These are phyloP conservation scores for Thumatha senex DNA, from an alignment of 2,888 invertebrate species.

Conservation along the genomic window DNA sequence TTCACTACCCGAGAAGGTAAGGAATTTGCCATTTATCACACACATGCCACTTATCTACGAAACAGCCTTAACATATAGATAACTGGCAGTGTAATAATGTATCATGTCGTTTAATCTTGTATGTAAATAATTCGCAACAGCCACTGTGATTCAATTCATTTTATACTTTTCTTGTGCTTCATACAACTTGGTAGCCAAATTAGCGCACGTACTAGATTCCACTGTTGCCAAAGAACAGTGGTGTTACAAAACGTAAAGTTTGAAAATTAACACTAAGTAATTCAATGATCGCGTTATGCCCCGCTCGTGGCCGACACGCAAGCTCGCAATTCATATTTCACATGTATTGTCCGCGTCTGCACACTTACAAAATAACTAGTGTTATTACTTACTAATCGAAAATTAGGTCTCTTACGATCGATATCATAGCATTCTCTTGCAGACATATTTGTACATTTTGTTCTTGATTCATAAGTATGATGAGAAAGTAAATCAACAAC, in stretches of 20 bases:
- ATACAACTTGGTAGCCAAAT: conserved; percentile 15
- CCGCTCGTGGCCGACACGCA: conserved; percentile 58
- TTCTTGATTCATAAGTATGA: neutral
- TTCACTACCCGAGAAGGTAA: conserved; percentile 97
- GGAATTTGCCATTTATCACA: conserved; percentile 71
- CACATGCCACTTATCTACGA: conserved; percentile 57
- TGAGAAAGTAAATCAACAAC: conserved; percentile 3
- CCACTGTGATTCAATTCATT: conserved; percentile 42
- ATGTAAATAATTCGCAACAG: conserved; percentile 42
- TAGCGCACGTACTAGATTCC: conserved; percentile 30
- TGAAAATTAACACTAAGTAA: conserved; percentile 57
- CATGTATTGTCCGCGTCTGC: conserved; percentile 43
- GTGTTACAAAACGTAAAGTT: conserved; percentile 48
- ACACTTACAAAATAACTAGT: conserved; percentile 34
- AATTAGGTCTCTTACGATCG: conserved; percentile 40
- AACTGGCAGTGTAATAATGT: conserved; percentile 42
- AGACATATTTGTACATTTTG: conserved; percentile 13
- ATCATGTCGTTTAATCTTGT: conserved; percentile 36
- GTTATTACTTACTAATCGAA: conserved; percentile 33
- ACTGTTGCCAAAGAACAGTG: conserved; percentile 25
- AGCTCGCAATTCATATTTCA: conserved; percentile 64
- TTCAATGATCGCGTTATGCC: conserved; percentile 70
- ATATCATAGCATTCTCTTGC: no score
- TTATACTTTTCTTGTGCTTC: conserved; percentile 12
- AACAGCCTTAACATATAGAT: conserved; percentile 45